Base-by-base conservation (phyloP, 2,113 vertebrate genomes). In the Paradisaea rubra region DNA sequence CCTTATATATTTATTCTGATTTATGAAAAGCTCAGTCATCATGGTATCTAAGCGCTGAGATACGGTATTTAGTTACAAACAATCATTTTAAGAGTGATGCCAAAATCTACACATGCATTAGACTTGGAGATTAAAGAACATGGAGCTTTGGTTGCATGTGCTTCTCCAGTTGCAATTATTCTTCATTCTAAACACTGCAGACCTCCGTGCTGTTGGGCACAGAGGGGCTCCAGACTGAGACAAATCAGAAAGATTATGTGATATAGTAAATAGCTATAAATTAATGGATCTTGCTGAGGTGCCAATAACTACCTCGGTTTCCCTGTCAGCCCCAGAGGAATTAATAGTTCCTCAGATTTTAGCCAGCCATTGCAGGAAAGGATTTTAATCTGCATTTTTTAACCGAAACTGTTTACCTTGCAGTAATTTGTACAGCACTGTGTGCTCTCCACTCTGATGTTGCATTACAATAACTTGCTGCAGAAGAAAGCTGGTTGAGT, bases 41-140 rank as follows among this genome's bases (percentile, higher is more conserved):
- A 0, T 24, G 39, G 79, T 91, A 94, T 95, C 92, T 96, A 39
- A 96, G 94, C 94, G 74, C 93, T 71, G 94, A 97, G 92, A 95
- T 97, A 97, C 1, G 81, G 92, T 96, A 94, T 97, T 97, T 96
- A 96, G 97, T 97, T 97, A 93, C 95, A 84, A 97, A 97, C 97
- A 97, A 93, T 97, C 88, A 96, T 95, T 97, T 95, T 90, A 96
- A 97, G 82, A 86, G 94, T 39, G 61, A 96, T 96, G 95, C 96
- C 97, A 97, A 90, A 85, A 86, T 79, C 83, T 85, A 49, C 16
- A 54, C 80, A 85, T 91, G 94, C 88, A 89, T 97, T 97, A 94
- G 96, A 70, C 95, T 94, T 97, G 82, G 94, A 86, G 91, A 96
- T 96, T 94, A 84, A 91, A 60, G 86, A 84, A 86, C 78, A 54